phyloP scores from a whole-genome alignment of 2,888 invertebrate species.

The Polydesmus complanatus region DNA sequence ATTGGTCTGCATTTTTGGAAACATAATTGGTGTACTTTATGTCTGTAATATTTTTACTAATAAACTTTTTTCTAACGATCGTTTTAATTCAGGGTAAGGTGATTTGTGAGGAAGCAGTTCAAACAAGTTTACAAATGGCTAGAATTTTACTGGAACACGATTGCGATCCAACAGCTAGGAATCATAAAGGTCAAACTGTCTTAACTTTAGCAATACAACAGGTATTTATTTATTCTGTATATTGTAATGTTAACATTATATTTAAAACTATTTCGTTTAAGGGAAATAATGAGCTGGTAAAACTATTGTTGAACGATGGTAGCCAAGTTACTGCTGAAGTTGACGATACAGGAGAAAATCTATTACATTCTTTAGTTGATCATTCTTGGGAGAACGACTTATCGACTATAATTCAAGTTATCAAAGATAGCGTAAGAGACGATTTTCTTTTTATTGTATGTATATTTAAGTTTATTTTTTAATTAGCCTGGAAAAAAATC shows the following conservation, averaged over 20 bases:
- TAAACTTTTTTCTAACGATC: no score
- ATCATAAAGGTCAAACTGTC: conserved; percentile 30
- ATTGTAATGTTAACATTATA: neutral
- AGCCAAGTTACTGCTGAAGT: conserved; percentile 29
- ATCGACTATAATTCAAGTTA: conserved; percentile 18
- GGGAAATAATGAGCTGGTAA: conserved; percentile 29
- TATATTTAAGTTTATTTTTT: neutral
- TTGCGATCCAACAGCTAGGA: conserved; percentile 28
- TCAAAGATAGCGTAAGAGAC: conserved; percentile 18
- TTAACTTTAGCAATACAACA: conserved; percentile 29
- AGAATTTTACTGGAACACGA: conserved; percentile 29
- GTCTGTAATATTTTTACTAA: neutral
- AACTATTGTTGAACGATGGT: conserved; percentile 29
- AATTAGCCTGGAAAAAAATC: conserved; percentile 16
- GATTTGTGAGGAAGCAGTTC: conserved; percentile 23
- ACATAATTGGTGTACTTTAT: neutral
- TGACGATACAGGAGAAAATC: conserved; percentile 29
- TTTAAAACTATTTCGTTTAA: conserved; percentile 12
- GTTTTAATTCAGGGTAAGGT: conserved; percentile 19
- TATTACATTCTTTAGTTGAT: conserved; percentile 32
- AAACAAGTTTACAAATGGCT: conserved; percentile 28
- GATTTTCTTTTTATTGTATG: neutral
- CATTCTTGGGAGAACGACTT: conserved; percentile 26
- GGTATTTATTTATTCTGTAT: conserved; percentile 3
- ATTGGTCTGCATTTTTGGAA: no score